Evolutionary conservation across 2,113 vertebrate genomes (phyloP).

Genomic region (Asarcornis scutulata): DNA sequence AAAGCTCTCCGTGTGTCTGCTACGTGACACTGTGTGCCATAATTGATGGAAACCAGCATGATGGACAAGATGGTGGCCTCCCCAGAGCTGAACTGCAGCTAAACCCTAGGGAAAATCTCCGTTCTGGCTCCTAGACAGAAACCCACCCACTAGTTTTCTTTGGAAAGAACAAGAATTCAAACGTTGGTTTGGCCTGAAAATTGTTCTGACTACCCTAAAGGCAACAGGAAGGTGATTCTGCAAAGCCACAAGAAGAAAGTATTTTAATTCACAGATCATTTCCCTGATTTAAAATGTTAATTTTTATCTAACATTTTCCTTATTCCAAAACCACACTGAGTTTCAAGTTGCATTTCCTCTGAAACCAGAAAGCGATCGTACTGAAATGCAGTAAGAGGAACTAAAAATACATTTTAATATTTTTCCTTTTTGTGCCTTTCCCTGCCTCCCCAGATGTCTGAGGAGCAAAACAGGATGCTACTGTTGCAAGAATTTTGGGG

Average conservation of each 20-base stretch:
- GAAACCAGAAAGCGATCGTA: conserved; percentile 10
- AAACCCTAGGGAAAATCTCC: not conserved
- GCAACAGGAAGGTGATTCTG: conserved; percentile 33
- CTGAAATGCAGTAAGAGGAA: conserved; percentile 27
- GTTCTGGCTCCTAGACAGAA: conserved; percentile 19
- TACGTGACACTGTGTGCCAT: fast-evolving
- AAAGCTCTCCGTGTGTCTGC: not conserved
- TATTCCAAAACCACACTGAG: not conserved
- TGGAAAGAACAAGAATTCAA: conserved; percentile 22
- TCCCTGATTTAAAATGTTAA: conserved; percentile 41
- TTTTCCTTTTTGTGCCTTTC: not conserved
- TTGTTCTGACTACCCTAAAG: conserved; percentile 15
- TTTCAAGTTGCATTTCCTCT: conserved; percentile 56
- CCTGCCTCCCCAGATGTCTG: conserved; percentile 3
- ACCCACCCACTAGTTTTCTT: conserved; percentile 27
- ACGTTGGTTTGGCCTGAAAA: conserved; percentile 32
- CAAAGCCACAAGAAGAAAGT: conserved; percentile 39
- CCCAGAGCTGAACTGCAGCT: not conserved
- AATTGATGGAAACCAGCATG: not conserved
- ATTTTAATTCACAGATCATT: conserved; percentile 25
- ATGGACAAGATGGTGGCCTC: not conserved
- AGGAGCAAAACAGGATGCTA: not conserved
- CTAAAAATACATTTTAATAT: not conserved
- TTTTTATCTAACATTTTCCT: conserved; percentile 43
- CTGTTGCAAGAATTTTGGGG: not conserved